These are phyloP conservation scores for Australoheros facetus DNA, from an alignment of 2,797 vertebrate genomes.

Conservation along the genomic window DNA sequence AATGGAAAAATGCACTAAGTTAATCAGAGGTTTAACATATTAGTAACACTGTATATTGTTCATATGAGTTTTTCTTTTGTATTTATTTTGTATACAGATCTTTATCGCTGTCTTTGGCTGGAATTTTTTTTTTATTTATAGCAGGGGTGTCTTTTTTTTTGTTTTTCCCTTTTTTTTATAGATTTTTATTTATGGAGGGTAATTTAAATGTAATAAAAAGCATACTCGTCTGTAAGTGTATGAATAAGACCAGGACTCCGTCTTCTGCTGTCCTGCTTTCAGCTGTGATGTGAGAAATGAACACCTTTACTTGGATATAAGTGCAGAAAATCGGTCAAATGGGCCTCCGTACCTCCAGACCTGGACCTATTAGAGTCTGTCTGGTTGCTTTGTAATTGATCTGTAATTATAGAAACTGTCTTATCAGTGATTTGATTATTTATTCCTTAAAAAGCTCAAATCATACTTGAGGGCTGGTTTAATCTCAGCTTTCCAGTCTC, in stretches of 20 bases:
- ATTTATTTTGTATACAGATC: slow-evolving; percentile 85
- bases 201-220: slow-evolving; percentile 50
- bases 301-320: too few species aligned
- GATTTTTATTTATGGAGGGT: slow-evolving; percentile 73
- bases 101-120: slow-evolving; percentile 77
- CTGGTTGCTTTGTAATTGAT: neutral
- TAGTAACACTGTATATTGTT: slow-evolving; percentile 82
- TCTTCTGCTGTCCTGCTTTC: slow-evolving; percentile 18
- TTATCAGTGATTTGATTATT: neutral
- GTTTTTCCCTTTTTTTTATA: slow-evolving; percentile 33
- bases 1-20: slow-evolving; percentile 75
- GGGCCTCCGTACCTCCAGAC: neutral
- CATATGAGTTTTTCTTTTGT: slow-evolving; percentile 68
- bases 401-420: neutral
- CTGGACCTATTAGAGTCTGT: neutral
- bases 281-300: slow-evolving; percentile 1
- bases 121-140: slow-evolving; percentile 76
- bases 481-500: neutral
- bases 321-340: neutral
- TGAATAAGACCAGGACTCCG: slow-evolving; percentile 8
- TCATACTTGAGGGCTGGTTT: neutral
- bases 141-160: slow-evolving; percentile 9
- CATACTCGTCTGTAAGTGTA: slow-evolving; percentile 16
- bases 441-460: neutral
- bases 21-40: slow-evolving; percentile 67